Evolutionary conservation across 2,888 invertebrate genomes (phyloP).

Genomic region (Nemoura dubitans): DNA sequence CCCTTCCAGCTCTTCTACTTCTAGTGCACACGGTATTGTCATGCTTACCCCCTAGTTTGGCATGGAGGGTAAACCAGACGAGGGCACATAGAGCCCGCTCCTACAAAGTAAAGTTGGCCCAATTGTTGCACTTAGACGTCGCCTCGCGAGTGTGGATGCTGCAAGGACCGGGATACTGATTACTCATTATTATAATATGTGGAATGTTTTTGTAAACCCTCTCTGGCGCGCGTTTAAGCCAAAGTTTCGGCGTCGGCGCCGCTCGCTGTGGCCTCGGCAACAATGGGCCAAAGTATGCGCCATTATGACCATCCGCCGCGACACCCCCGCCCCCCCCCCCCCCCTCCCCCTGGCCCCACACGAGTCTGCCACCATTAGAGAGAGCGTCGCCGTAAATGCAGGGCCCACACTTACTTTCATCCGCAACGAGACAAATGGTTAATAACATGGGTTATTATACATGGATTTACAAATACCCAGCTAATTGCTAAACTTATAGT

Average conservation of each 20-base stretch:
- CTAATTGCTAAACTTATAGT: conserved; percentile 39
- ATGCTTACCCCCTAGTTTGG: background rate
- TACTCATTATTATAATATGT: conserved; percentile 32
- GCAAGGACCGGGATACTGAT: conserved; percentile 14
- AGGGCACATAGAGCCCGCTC: background rate
- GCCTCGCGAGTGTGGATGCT: background rate
- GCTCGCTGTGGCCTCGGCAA: conserved; percentile 15
- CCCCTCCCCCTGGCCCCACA: background rate
- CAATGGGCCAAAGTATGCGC: conserved; percentile 39
- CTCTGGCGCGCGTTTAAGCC: background rate
- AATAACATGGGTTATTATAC: conserved; percentile 39
- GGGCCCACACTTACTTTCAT: background rate
- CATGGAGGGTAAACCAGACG: background rate
- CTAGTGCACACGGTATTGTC: background rate
- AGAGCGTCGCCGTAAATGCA: conserved; percentile 8
- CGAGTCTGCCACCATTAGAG: background rate
- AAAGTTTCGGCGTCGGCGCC: background rate
- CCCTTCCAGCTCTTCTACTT: too few relatives aligned
- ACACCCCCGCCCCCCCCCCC: background rate
- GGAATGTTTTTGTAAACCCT: conserved; percentile 27
- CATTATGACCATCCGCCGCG: conserved; percentile 38
- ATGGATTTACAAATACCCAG: conserved; percentile 37
- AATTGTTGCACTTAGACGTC: background rate
- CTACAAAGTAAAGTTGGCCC: background rate
- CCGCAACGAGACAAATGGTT: conserved; percentile 35